Base-by-base conservation (phyloP, 2,888 invertebrate genomes). In the Drosophila infuscata region DNA sequence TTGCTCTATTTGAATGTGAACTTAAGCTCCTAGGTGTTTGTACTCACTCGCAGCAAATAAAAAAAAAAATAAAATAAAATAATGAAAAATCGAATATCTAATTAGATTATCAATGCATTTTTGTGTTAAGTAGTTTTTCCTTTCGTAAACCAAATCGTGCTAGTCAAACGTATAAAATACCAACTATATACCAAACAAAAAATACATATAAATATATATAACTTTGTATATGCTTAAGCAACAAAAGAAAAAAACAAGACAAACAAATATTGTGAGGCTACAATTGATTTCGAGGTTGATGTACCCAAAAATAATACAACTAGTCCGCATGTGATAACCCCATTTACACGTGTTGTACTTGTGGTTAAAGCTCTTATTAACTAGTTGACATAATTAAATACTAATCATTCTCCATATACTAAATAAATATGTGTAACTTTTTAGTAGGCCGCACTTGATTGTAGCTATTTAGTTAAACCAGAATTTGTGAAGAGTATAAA, bases 241-340 rank as follows among this genome's bases (percentile, higher is more conserved):
- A 30, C 61, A 25, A 25, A 46, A 8, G 4, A 12, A 25, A 12
- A 17, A 15, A 46, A 8, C 20, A 15, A 46, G 25, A 25, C 20
- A 9, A 8, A 25, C 25, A 58, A 71, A 64, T 56, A 38, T 66
- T 58, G 60, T 72, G 83, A 88, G 83, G 88, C 83, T 83, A 88
- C 66, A 68, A 64, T 46, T 60, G 58, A 66, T 69, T 71, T 64
- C 64, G 53, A 70, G 66, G 65, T 81, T 75, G 65, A 68, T 68
- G 58, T 58, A 70, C 29, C 58, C 63, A 57, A 38, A 62, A 61
- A 32, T 52, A 35, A 53, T 70, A 79, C 74, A 73, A 74, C 88
- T 84, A 84, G 84, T 88, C 85, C 82, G 70, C 82, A 88, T 77
- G 88, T 87, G 83, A 84, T 84, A 75, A 54, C 54, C 54, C 60